Evolutionary conservation across 2,113 vertebrate genomes (phyloP), one percentile per base, ranked within the genome.

Genomic region (Hemiscyllium ocellatum): DNA sequence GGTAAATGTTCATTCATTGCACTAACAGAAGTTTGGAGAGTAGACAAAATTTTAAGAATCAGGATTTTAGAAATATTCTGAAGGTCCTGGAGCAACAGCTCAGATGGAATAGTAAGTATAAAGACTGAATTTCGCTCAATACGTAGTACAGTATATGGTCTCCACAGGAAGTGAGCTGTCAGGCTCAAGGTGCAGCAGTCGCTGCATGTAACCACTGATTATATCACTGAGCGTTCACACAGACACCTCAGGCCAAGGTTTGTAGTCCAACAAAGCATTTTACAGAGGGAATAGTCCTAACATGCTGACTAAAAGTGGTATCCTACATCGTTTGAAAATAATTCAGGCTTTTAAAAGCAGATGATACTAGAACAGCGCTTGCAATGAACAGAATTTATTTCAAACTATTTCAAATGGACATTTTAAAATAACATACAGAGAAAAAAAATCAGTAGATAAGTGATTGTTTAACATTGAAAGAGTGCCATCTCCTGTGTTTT

Each of bases 401-500:
- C 69, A 76, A 76, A 24, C 42, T 95, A 70, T 42, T 26, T 47
- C 29, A 1, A 8, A 50, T 72, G 22, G 61, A 52, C 4, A 50
- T 94, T 72, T 33, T 5, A 52, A 29, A 42, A 29, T 52, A 3
- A 61, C 15, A 61, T 22, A 10, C 15, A 65, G 56, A 56, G 33
- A 29, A 33, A 93, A 66, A 89, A 12, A 42, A 83, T 72, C 52
- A 72, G 69, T 95, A 72, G 72, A 72, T 72, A 52, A 42, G 42
- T 26, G n/a, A 95, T 33, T 19, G 42, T 72, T 95, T 52, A 33
- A 95, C 69, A 95, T 52, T 95, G 29, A 72, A 72, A 95, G 22
- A 95, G 94, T 95, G 94, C 94, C 94, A 95, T 33, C 94, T 95
- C 24, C 94, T 95, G 94, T 69, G 72, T 15, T 50, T 47, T 95